phyloP scores from a whole-genome alignment of 2,797 vertebrate species.

The Poecilia wingei region DNA sequence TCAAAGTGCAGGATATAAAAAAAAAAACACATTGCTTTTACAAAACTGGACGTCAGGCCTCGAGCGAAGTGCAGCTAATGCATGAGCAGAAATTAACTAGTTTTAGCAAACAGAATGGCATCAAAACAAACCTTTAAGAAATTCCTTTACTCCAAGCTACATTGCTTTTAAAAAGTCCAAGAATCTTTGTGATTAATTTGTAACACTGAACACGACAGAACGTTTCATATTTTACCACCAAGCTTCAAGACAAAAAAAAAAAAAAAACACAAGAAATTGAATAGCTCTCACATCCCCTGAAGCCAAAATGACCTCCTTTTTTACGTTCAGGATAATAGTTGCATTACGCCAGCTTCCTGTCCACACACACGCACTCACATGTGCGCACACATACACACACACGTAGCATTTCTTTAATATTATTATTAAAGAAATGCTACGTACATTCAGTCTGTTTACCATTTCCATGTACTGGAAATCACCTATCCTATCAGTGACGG shows the following conservation, averaged over 20 bases:
- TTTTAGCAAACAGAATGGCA: neutral
- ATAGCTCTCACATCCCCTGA: neutral
- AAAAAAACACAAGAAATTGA: neutral
- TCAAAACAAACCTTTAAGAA: neutral
- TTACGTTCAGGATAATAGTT: neutral
- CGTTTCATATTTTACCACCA: neutral
- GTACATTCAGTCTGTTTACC: too few relatives aligned
- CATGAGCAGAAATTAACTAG: neutral
- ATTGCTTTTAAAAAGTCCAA: neutral
- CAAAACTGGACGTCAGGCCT: neutral
- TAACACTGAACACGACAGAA: neutral
- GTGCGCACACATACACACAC: too few relatives aligned
- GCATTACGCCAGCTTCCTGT: neutral
- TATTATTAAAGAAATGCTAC: too few relatives aligned
- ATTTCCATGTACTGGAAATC: too few relatives aligned
- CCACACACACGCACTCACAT: neutral
- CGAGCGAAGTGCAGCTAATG: neutral
- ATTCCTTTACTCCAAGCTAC: neutral
- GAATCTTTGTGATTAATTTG: neutral
- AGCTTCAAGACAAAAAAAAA: neutral
- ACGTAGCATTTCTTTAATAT: too few relatives aligned
- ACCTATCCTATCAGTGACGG: too few relatives aligned
- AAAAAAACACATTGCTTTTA: neutral
- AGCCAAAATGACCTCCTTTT: neutral
- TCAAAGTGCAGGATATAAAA: slow-evolving; percentile 1